Base-by-base conservation (phyloP, 2,113 vertebrate species). In the Agelaius phoeniceus region DNA sequence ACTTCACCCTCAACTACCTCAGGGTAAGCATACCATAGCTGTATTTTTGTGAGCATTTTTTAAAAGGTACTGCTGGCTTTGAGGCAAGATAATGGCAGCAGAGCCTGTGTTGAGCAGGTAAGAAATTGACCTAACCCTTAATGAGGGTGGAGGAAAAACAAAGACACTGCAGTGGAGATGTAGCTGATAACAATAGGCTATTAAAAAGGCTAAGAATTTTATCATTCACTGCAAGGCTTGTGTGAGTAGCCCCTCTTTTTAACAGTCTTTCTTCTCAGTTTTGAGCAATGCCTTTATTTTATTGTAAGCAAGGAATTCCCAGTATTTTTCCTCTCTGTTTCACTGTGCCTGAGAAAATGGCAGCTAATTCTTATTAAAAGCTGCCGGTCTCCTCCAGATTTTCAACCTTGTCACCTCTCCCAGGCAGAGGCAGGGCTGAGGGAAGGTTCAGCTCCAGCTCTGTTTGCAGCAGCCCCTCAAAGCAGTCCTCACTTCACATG, bases 1-100 rank as follows among this genome's bases (percentile, higher is more conserved):
- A 99, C 98, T 99, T 99, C 98, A 99, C 99, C 97, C 99, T 99
- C 98, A 99, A 99, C 99, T 99, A 99, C 99, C 99, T 99, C 99
- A 99, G 99, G 99, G 99, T 99, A 98, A 99, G 98, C 72, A 23
- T 67, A 79, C 51, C 24, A 49, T 33, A 59, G 82, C 86, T 87
- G 46, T 17, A 33, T 95, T 78, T 77, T 59, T 89, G 81, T 93
- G 62, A 93, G 78, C 81, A 72, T 84, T 75, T 92, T 95, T 91
- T 62, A 37, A 95, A 95, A 96, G 73, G 71, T 96, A 54, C 73
- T 69, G 39, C 44, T 90, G 54, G 93, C 49, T 90, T 87, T 91
- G 86, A 96, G 84, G 54, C 51, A 90, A 82, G 79, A 72, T 81
- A 92, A 82, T 86, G 79, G 91, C 78, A 95, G 73, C 85, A 90